Evolutionary conservation across 1,140 invertebrate species (phyloP).

Genomic region (Liolophura sinensis): DNA sequence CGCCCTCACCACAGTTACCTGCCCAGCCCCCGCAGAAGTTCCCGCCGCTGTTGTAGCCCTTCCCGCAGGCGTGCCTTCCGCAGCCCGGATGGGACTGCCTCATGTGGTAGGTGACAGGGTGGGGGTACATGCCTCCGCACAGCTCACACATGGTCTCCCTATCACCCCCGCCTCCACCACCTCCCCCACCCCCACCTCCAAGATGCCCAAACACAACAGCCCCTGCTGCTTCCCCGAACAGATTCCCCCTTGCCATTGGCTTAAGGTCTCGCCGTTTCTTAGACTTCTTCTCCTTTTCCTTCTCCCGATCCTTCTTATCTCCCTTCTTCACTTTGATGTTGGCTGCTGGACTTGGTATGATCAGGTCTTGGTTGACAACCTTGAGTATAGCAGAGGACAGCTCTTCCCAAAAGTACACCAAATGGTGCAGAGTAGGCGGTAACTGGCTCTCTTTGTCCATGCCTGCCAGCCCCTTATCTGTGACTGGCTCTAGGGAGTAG

Average conservation of each 20-base stretch:
- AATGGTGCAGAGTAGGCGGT: slow-evolving; percentile 81
- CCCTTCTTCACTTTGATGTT: slow-evolving; percentile 57
- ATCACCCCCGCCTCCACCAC: slow-evolving; percentile 43
- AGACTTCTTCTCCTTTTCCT: slow-evolving; percentile 53
- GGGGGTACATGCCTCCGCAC: slow-evolving; percentile 74
- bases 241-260: slow-evolving; percentile 52
- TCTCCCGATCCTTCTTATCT: slow-evolving; percentile 58
- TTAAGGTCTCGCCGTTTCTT: slow-evolving; percentile 61
- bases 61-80: slow-evolving; percentile 80
- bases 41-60: slow-evolving; percentile 85
- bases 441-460: slow-evolving; percentile 66
- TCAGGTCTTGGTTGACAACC: slow-evolving; percentile 67
- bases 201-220: slow-evolving; percentile 29
- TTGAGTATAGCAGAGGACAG: slow-evolving; percentile 70
- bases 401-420: slow-evolving; percentile 80
- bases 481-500: slow-evolving; percentile 11
- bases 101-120: slow-evolving; percentile 92
- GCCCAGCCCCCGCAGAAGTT: slow-evolving; percentile 85
- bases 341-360: slow-evolving; percentile 57
- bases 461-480: slow-evolving; percentile 7
- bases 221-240: slow-evolving; percentile 53
- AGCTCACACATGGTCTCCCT: slow-evolving; percentile 80
- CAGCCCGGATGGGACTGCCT: slow-evolving; percentile 86
- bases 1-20: slow-evolving; percentile 85
- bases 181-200: slow-evolving; percentile 23